Conservation (phyloP, 30 jellyfish, hydroid and myxozoan genomes). For the Aurelia sp. region DNA sequence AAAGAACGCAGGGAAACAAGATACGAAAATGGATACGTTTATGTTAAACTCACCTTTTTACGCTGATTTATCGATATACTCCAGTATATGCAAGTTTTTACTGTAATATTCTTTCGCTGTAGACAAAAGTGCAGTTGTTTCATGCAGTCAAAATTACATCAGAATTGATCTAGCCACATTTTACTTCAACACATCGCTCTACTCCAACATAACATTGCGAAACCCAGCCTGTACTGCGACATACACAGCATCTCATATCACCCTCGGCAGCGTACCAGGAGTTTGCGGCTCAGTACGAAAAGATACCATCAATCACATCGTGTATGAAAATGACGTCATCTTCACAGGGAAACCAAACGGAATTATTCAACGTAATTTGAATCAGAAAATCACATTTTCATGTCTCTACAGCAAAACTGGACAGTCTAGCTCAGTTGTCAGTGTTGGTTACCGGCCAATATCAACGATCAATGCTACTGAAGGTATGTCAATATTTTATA, state of each 20-base stretch:
- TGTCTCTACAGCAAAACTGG: neutral
- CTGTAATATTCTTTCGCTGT: neutral
- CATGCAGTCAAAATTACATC: conserved; percentile 30
- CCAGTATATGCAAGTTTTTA: too few relatives aligned
- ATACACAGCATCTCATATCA: neutral
- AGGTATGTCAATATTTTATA: neutral
- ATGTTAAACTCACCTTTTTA: too few relatives aligned
- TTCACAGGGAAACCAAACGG: conserved; percentile 6
- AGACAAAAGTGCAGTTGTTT: conserved; percentile 25
- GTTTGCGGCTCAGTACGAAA: conserved; percentile 27
- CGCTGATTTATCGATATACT: too few relatives aligned
- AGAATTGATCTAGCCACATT: conserved; percentile 7
- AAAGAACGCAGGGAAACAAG: too few relatives aligned
- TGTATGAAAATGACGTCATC: conserved; percentile 29
- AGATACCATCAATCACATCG: conserved; percentile 11
- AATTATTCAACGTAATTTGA: neutral
- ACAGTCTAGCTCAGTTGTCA: neutral
- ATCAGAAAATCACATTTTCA: neutral
- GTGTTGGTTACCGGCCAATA: conserved; percentile 6
- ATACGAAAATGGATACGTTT: too few relatives aligned
- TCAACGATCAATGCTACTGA: conserved; percentile 17
- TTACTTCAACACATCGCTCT: conserved; percentile 9
- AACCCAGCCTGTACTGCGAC: conserved; percentile 24
- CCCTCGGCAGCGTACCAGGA: conserved; percentile 26
- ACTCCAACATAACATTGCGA: conserved; percentile 30